Evolutionary conservation across 2,113 vertebrate species (phyloP), one percentile per base, ranked within the genome.

Genomic region (Neolamprologus ventralis): DNA sequence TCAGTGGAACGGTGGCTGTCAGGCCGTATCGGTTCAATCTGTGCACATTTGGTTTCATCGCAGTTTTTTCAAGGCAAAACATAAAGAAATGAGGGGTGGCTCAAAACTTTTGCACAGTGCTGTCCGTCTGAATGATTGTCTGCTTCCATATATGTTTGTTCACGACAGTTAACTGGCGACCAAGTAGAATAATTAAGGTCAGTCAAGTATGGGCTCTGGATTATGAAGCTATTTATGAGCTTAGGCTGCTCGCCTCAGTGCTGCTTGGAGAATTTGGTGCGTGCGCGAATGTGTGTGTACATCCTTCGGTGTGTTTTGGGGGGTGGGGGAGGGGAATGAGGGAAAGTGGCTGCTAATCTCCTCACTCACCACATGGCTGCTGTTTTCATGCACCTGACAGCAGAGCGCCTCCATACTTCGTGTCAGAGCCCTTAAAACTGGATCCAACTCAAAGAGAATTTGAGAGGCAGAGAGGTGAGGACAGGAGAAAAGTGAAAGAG

Each of bases 291-390:
- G 55, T 58, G 55, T 28, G 55, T 16, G 57, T 1, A 0, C 8
- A 9, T 6, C 9, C n/a, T 40, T 65, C 2, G 6, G 53, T 47
- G 40, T 45, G 17, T 65, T 87, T 51, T 45, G 4, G 73, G 63
- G 84, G 90, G 28, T n/a, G 60, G 60, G 63, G 33, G 37, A 45
- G 68, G 68, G 68, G 68, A 37, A 37, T 82, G 80, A 90, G 92
- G 42, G 13, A 84, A 88, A 93, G 90, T 86, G 73, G 51, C 73
- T 54, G 47, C 33, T 92, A 71, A 93, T 88, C 86, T 90, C 78
- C 35, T 82, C 86, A 5, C 91, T 84, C 83, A 60, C 85, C 54
- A 58, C 54, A 35, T 9, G 81, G 58, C 73, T 47, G 23, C 49
- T 33, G 11, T n/a, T 42, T n/a, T 55, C 51, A 47, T 53, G 17